Conservation (phyloP, 2,888 invertebrate genomes). For the Agrilus mali region DNA sequence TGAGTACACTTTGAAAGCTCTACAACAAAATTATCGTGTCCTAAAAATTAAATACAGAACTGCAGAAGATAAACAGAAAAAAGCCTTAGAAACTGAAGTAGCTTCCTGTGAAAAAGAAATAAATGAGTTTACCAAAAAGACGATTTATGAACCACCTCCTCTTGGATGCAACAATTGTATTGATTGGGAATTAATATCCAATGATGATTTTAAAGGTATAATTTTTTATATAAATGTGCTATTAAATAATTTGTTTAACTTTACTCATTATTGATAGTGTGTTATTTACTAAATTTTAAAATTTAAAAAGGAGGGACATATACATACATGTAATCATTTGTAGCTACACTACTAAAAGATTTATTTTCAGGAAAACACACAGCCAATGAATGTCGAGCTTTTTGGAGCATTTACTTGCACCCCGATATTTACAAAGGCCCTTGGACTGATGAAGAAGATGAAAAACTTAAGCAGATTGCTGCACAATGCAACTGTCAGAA, state of each 20-base stretch:
- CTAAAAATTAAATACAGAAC: neutral
- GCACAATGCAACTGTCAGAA: constrained; percentile 39
- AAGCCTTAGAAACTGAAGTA: neutral
- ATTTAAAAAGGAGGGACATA: too few relatives aligned
- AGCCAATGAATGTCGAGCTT: constrained; percentile 48
- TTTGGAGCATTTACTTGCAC: constrained; percentile 61
- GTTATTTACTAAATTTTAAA: neutral
- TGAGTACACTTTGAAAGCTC: constrained; percentile 28
- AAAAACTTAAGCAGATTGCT: constrained; percentile 29
- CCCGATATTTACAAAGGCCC: constrained; percentile 48
- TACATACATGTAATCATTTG: too few relatives aligned
- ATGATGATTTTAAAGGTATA: constrained; percentile 26
- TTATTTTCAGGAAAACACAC: constrained; percentile 41
- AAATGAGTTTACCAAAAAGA: constrained; percentile 8
- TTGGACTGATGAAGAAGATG: constrained; percentile 43
- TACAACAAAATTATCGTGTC: constrained; percentile 15
- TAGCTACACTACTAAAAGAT: constrained; percentile 19
- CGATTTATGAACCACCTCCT: constrained; percentile 15
- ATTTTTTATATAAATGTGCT: too few relatives aligned
- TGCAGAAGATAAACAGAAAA: neutral
- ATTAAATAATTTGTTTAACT: constrained; percentile 3
- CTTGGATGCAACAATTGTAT: constrained; percentile 31
- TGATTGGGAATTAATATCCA: constrained; percentile 46
- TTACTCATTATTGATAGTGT: neutral
- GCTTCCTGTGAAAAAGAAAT: constrained; percentile 16